A percentile compares a stretch with the other conserved stretches of the same genome.
phyloP scores from a whole-genome alignment of 1,140 invertebrate genomes.

The Aphidius ervi region DNA sequence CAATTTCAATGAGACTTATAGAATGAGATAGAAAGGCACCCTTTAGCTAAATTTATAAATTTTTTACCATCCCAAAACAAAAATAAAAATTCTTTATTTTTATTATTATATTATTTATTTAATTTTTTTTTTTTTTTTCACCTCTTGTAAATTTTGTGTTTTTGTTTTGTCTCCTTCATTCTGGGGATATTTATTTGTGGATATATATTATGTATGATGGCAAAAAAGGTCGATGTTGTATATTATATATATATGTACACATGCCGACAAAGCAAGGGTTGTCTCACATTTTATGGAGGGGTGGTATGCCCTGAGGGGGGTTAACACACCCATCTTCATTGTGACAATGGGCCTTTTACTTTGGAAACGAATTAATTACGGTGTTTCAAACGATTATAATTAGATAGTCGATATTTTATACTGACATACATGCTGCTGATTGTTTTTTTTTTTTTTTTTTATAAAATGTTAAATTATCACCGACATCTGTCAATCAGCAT shows the following conservation, averaged over 20 bases:
- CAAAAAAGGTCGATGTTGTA: too few relatives aligned
- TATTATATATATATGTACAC: slow-evolving; percentile 25
- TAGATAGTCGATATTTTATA: slow-evolving; percentile 2
- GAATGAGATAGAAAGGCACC: slow-evolving; percentile 31
- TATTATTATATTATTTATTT: slow-evolving; percentile 11
- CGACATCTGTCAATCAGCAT: too few relatives aligned
- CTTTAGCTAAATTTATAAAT: slow-evolving; percentile 26
- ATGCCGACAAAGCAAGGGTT: slow-evolving; percentile 44
- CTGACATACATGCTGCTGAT: background rate
- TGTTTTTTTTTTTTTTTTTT: background rate
- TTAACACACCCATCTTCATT: slow-evolving; percentile 22
- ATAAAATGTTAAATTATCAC: too few relatives aligned
- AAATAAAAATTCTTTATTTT: background rate
- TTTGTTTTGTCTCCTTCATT: slow-evolving; percentile 27
- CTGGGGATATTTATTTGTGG: background rate
- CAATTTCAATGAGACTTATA: slow-evolving; percentile 36
- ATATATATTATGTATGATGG: background rate
- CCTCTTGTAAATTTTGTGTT: slow-evolving; percentile 10
- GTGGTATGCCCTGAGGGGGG: slow-evolving; percentile 25
- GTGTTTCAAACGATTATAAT: slow-evolving; percentile 26
- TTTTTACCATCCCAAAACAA: background rate
- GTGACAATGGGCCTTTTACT: slow-evolving; percentile 14
- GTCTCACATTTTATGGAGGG: slow-evolving; percentile 25
- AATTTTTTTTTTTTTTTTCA: slow-evolving; percentile 11
- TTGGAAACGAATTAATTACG: slow-evolving; percentile 46